Percentiles rank a stretch among this genome's conserved stretches.
Conservation (phyloP, 2,797 vertebrate genomes). For the Myotis vivesi region DNA sequence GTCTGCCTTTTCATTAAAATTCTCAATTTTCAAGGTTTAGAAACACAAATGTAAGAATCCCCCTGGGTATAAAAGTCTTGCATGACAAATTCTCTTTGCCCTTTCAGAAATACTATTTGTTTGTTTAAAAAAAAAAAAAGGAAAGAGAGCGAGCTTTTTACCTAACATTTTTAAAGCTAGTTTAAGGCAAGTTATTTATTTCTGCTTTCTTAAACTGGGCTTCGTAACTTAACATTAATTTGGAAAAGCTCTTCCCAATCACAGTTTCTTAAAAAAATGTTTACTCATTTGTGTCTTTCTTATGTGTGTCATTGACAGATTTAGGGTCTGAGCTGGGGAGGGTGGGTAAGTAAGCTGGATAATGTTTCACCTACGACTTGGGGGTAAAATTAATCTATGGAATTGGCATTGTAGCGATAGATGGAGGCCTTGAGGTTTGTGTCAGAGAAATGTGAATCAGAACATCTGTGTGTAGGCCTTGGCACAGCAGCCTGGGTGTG, state of each 20-base stretch:
- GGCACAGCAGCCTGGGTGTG: slow-evolving; percentile 66
- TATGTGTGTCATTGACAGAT: neutral
- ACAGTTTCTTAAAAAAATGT: neutral
- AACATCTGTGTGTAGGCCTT: slow-evolving; percentile 76
- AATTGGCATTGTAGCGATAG: neutral
- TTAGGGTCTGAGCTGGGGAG: neutral
- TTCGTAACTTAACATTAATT: slow-evolving; percentile 48
- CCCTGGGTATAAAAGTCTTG: slow-evolving; percentile 73
- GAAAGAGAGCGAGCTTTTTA: neutral
- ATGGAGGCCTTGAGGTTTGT: slow-evolving; percentile 66
- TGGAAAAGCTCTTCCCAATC: slow-evolving; percentile 15
- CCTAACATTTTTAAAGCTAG: slow-evolving; percentile 40
- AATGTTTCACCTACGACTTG: neutral
- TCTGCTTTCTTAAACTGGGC: slow-evolving; percentile 46
- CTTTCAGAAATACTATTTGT: slow-evolving; percentile 68
- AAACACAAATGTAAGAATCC: slow-evolving; percentile 73
- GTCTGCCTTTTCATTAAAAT: slow-evolving; percentile 71
- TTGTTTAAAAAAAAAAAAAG: slow-evolving; percentile 33
- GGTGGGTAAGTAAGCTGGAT: neutral
- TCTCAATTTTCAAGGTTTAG: slow-evolving; percentile 69
- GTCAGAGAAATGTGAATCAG: slow-evolving; percentile 77
- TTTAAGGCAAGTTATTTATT: slow-evolving; percentile 47
- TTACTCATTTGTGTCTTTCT: slow-evolving; percentile 23
- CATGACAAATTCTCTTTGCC: slow-evolving; percentile 74
- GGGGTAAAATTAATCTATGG: slow-evolving; percentile 56